Conservation (phyloP, 2,113 vertebrate genomes). For the Suricata suricatta region DNA sequence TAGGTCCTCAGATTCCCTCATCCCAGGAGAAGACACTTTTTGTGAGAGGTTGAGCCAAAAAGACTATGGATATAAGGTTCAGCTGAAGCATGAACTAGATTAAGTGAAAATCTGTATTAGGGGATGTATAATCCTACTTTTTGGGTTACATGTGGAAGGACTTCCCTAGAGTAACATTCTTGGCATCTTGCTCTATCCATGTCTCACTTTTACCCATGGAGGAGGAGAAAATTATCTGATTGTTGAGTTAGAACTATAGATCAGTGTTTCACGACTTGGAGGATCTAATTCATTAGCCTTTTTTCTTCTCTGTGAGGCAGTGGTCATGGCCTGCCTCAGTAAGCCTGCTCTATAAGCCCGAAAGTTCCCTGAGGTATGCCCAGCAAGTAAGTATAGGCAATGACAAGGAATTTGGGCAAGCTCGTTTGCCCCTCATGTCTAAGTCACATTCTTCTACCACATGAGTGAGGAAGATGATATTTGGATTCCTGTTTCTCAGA, state of each 20-base stretch:
- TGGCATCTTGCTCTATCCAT: neutral
- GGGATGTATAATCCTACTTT: neutral
- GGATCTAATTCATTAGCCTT: neutral
- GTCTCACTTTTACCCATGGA: neutral
- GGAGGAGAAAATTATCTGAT: neutral
- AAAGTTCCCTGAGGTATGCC: neutral
- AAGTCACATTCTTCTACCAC: slow-evolving; percentile 4
- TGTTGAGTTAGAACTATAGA: neutral
- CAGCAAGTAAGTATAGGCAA: neutral
- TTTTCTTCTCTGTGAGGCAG: neutral
- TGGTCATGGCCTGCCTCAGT: neutral
- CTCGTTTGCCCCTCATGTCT: neutral
- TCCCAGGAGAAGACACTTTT: neutral
- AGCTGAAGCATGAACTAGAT: neutral
- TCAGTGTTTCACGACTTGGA: neutral
- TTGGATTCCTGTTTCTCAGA: neutral
- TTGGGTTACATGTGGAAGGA: neutral
- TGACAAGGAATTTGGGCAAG: neutral
- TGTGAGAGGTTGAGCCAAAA: neutral
- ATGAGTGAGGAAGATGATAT: neutral
- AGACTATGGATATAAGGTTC: neutral
- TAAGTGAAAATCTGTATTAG: neutral
- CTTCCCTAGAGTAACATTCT: neutral
- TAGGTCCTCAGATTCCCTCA: neutral
- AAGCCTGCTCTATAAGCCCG: neutral